phyloP scores from a whole-genome alignment of 2,888 invertebrate genomes.

The Agonum fuliginosum region DNA sequence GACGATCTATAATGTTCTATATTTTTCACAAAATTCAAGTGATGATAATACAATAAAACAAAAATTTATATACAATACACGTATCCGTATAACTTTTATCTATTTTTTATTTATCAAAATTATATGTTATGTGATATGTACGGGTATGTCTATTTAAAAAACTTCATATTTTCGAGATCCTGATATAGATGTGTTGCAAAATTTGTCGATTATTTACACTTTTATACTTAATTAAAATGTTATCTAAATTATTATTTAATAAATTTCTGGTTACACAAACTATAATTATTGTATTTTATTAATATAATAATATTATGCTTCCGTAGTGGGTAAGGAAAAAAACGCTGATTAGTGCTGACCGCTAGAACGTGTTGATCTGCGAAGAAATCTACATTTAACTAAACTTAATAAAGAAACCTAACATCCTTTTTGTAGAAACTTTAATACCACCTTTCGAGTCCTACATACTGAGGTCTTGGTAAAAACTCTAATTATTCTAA shows the following conservation, averaged over 20 bases:
- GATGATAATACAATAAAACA: neutral
- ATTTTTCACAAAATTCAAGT: conserved; percentile 7
- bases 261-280: neutral
- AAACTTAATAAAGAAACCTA: too few species aligned
- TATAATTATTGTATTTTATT: neutral
- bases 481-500: too few species aligned
- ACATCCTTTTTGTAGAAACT: too few species aligned
- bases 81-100: conserved; percentile 6
- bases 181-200: neutral
- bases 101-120: neutral
- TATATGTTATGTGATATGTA: neutral
- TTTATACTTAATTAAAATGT: neutral
- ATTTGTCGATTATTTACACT: neutral
- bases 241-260: neutral
- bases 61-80: conserved; percentile 1
- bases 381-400: too few species aligned
- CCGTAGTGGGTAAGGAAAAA: neutral
- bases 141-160: neutral
- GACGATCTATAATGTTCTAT: conserved; percentile 11
- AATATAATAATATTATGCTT: neutral
- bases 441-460: too few species aligned
- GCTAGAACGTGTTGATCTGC: too few species aligned
- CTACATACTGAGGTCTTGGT: too few species aligned
- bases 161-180: neutral
- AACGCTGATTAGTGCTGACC: too few species aligned